Evolutionary conservation across 2,113 vertebrate genomes (phyloP).

Genomic region (Oxyura jamaicensis): DNA sequence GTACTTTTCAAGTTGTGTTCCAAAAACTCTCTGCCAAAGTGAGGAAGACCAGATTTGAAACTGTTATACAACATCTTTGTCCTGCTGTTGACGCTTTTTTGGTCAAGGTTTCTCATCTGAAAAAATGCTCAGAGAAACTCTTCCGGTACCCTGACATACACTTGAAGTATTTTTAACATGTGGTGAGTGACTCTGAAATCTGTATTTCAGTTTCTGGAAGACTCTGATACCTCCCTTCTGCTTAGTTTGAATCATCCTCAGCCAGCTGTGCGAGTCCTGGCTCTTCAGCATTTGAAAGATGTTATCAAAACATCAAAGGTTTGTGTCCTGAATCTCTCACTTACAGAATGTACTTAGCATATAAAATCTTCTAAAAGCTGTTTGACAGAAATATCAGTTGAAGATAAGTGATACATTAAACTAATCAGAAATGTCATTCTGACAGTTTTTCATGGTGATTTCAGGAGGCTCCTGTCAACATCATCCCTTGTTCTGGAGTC

Average conservation of each 20-base stretch:
- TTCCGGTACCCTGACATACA: neutral
- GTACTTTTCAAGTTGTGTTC: neutral
- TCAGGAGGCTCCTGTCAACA: neutral
- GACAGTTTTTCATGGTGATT: neutral
- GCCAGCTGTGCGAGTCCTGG: slow-evolving; percentile 84
- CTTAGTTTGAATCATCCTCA: slow-evolving; percentile 94
- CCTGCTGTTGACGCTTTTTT: neutral
- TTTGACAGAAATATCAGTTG: neutral
- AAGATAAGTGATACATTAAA: neutral
- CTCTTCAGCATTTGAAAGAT: slow-evolving; percentile 86
- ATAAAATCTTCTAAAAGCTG: neutral
- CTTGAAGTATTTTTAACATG: neutral
- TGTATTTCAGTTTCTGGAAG: slow-evolving; percentile 84
- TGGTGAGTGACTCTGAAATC: slow-evolving; percentile 22
- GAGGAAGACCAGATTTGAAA: neutral
- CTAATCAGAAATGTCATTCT: neutral
- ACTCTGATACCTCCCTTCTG: slow-evolving; percentile 89
- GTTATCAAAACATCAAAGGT: slow-evolving; percentile 84
- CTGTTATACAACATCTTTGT: neutral
- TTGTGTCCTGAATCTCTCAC: slow-evolving; percentile 31
- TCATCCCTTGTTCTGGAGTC: neutral
- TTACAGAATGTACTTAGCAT: neutral
- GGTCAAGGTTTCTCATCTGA: neutral
- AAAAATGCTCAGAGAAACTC: neutral
- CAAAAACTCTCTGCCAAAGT: neutral